Percentiles rank a stretch among this genome's conserved stretches.
Conservation (phyloP, 2,797 vertebrate species). For the Micrastur ruficollis region DNA sequence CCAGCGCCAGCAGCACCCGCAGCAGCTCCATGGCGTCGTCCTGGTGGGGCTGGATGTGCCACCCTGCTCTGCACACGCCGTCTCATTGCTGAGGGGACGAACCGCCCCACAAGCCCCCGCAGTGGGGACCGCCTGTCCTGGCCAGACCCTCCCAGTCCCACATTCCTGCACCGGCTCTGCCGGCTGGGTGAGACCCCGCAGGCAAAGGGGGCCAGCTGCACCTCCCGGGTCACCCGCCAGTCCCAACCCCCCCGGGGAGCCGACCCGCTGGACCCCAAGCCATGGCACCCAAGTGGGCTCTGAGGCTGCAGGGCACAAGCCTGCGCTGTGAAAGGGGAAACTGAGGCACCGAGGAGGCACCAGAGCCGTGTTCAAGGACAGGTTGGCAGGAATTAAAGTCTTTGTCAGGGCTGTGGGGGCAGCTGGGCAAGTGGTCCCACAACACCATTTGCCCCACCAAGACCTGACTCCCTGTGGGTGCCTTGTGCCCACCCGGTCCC, state of each 20-base stretch:
- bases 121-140: not conserved
- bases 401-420: fast-evolving
- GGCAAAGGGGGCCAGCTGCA: not conserved
- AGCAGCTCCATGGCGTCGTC: not conserved
- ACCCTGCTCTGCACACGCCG: not conserved
- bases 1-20: conserved; percentile 2
- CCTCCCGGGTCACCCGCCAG: fast-evolving
- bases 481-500: not conserved
- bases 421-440: fast-evolving
- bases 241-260: not conserved
- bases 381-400: fast-evolving
- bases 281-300: fast-evolving
- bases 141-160: not conserved
- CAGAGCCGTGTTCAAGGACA: fast-evolving
- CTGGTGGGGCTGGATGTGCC: fast-evolving
- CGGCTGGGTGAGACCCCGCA: not conserved
- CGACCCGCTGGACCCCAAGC: not conserved
- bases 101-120: not conserved
- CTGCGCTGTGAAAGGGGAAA: not conserved
- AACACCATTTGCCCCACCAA: not conserved
- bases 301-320: fast-evolving
- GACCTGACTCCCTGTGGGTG: fast-evolving
- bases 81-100: not conserved
- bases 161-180: conserved; percentile 36
- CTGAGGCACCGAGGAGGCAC: not conserved